Base-by-base conservation (phyloP, 2,797 vertebrate species). In the Periparus ater region DNA sequence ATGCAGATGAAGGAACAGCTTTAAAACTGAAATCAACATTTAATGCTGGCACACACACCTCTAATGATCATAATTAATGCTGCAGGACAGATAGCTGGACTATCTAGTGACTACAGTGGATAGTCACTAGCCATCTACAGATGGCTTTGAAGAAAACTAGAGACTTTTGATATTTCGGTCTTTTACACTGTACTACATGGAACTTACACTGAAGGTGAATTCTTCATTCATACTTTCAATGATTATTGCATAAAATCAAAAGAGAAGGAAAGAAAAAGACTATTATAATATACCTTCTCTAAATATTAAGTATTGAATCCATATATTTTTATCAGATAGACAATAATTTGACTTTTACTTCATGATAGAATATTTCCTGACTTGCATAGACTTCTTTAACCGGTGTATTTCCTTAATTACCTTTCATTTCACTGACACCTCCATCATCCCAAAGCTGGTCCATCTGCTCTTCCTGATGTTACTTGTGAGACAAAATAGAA, bases 161-260 rank as follows among this genome's bases (percentile, higher is more conserved):
- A 72, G 19, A n/a, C 16, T 80, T 91, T 78, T 58, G n/a, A 55
- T 78, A 84, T 75, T 90, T 95, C 51, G 11, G 44, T 84, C 34
- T n/a, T 78, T 80, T 13, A 20, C 3, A 0, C 51, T 88, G 13
- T 87, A 38, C 26, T 87, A 16, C 42, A 77, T 34, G 36, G 36
- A 89, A 78, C 61, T 96, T 93, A 67, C 7, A 73, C 44, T 86
- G 60, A 93, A 96, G 54, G 60, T 95, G 89, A 95, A 86, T 82
- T 94, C n/a, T 75, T 91, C 88, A 75, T 84, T 95, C 50, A 58
- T 9, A 78, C 40, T 91, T 85, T 90, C 65, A 34, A 18, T 84
- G 72, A 86, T 76, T 80, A 70, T 7, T 54, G 19, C 83, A 79
- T 86, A 67, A 97, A 97, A 95, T 86, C 61, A 94, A 84, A 84